Base-by-base conservation (phyloP, 2,113 vertebrate genomes). In the Antechinus flavipes region DNA sequence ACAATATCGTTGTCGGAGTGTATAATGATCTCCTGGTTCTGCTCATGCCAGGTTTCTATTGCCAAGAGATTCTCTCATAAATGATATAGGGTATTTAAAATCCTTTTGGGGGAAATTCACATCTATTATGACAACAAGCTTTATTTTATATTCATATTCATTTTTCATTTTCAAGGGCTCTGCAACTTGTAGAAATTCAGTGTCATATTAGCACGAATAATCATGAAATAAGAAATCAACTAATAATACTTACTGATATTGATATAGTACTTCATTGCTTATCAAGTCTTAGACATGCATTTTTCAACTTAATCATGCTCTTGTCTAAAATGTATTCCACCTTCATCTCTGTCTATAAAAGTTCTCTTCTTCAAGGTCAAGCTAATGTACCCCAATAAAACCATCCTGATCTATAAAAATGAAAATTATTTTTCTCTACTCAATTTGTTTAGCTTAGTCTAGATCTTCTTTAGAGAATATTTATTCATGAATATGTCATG, bases 21-120 rank as follows among this genome's bases (percentile, higher is more conserved):
- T n/a, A n/a, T n/a, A n/a, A n/a, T n/a, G n/a, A n/a, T n/a, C n/a
- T n/a, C n/a, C n/a, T n/a, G n/a, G n/a, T n/a, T n/a, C n/a, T n/a
- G n/a, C n/a, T n/a, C n/a, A n/a, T 97, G 94, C 97, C 96, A 95
- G 95, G 76, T 96, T 97, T 95, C 97, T 98, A 96, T 97, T 98
- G 97, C 96, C 97, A 98, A 93, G 97, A 98, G 97, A 98, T 98
- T 97, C 96, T 95, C 97, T 97, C 89, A 97, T 97, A 98, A 98
- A 97, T 94, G 97, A 97, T 96, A 96, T 12, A 91, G 58, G 97
- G 93, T 93, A 97, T 94, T 98, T 98, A 3, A 91, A 89, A 95
- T 90, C 2, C 54, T 95, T 58, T 92, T 97, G 96, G 90, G 95
- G 96, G 96, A 93, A 96, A 97, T 96, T 58, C 42, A 16, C 93